Base-by-base conservation (phyloP, 2,797 vertebrate genomes). In the Falco biarmicus region DNA sequence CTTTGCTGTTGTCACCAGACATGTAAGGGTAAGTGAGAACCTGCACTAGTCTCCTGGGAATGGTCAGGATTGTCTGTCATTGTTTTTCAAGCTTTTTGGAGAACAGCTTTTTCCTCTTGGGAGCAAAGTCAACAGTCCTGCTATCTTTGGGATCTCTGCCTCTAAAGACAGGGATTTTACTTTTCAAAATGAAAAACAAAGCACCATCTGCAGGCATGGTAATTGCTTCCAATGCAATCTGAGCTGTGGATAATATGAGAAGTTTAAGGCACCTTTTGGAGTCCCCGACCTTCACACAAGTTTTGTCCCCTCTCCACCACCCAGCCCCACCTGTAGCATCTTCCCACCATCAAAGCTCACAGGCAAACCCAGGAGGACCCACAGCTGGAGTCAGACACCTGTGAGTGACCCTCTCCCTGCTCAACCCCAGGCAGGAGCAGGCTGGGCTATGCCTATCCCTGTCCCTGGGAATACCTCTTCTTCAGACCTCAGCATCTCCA, bases 251-350 rank as follows among this genome's bases (percentile, higher is more conserved):
- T 32, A 16, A n/a, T 22, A 56, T 2, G 1, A 28, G 51, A 3
- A 8, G 53, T 47, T 47, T 8, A 20, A 61, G 29, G 59, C 48
- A 18, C 7, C 3, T 24, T 39, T 53, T 2, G 0, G 29, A 53
- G 83, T 11, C 29, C 16, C 10, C 18, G 3, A 1, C 45, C 15
- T 34, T 60, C 41, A 21, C 43, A 16, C 0, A 0, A 25, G 59
- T 14, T 48, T 10, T 31, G 64, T 19, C n/a, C 54, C 61, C 28
- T 54, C 34, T 8, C 20, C 31, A 15, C 4, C 2, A 1, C 22
- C 21, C 50, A 34, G 37, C 13, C n/a, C 43, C 66, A 19, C 22
- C n/a, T 7, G 43, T 19, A 31, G n/a, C 50, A 37, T 24, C 37
- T 57, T 73, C 31, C 13, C 43, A 45, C 43, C 43, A 45, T 45